These are phyloP conservation scores for Zaprionus capensis DNA, from an alignment of 1,140 invertebrate genomes.

Conservation along the genomic window DNA sequence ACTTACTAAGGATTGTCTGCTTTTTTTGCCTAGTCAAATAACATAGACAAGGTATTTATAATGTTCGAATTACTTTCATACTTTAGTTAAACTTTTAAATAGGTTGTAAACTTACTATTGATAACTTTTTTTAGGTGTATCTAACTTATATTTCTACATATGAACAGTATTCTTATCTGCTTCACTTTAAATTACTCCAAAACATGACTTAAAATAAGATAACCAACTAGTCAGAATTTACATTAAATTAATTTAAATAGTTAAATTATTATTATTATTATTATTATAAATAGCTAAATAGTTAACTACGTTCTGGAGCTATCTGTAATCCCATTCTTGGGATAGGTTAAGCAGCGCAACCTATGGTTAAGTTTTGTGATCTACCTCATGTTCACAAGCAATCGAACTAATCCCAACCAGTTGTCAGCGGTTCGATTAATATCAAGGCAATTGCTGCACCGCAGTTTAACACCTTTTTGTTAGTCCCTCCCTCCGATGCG, in stretches of 20 bases:
- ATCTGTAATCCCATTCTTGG: neutral
- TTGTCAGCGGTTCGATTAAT: constrained; percentile 50
- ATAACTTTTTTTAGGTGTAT: no score
- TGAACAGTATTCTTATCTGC: neutral
- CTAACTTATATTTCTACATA: no score
- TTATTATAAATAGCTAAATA: no score
- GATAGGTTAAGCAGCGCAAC: constrained; percentile 10
- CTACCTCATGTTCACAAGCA: neutral
- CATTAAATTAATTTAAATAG: no score
- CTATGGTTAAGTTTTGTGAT: neutral
- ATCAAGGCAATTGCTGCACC: constrained; percentile 41
- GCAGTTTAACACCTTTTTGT: constrained; percentile 59
- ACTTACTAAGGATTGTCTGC: no score
- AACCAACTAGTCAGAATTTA: no score
- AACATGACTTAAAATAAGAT: no score
- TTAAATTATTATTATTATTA: no score
- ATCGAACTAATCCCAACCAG: constrained; percentile 50
- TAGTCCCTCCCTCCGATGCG: neutral
- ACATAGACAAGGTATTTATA: neutral
- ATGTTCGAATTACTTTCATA: no score
- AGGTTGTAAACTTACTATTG: no score
- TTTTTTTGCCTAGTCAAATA: neutral
- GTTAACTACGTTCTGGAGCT: neutral
- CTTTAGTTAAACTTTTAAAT: no score
- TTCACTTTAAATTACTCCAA: no score